Base-by-base conservation (phyloP, 2,113 vertebrate genomes). In the Silurus asotus region DNA sequence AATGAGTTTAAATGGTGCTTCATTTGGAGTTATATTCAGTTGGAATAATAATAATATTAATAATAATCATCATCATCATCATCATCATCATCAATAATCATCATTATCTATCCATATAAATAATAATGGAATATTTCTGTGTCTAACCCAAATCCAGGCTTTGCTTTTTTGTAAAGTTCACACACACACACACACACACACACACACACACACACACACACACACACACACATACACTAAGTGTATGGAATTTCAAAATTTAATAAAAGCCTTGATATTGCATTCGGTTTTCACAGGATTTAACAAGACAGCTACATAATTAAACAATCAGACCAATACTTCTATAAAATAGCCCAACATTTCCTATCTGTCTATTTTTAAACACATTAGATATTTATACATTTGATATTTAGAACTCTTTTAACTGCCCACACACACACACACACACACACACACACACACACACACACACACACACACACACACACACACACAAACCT, bases 321-420 rank as follows among this genome's bases (percentile, higher is more conserved):
- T 59, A 79, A 20, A 79, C 45, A 81, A 51, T 81, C 59, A 81
- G 45, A 81, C 51, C 59, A 81, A 81, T 20, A 59, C 55, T 59
- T 25, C 55, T 17, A 59, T 28, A 37, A 28, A 80, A 20, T 58
- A 80, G 8, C 11, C 77, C 56, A 80, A 45, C 15, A 61, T 61
- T 23, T 80, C 77, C 78, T 56, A 80, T 15, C 37, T 45, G 28
- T 23, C 78, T 62, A 45, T 80, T 61, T 61, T 61, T 61, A 61
- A 20, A 61, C 4, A 8, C 6, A 77, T 7, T 4, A 59, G 56
- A 45, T 61, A 80, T 80, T 79, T 80, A 61, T 58, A 62, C 28
- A 2, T 80, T 80, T 48, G 56, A 49, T 80, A 80, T 80, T 80
- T 80, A 80, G 58, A 61, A 61, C 78, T 48, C 28, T 61, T 80